A percentile compares a stretch with the other conserved stretches of the same genome.
Conservation (phyloP, 2,797 vertebrate genomes). For the Percopsis omiscomaycus region DNA sequence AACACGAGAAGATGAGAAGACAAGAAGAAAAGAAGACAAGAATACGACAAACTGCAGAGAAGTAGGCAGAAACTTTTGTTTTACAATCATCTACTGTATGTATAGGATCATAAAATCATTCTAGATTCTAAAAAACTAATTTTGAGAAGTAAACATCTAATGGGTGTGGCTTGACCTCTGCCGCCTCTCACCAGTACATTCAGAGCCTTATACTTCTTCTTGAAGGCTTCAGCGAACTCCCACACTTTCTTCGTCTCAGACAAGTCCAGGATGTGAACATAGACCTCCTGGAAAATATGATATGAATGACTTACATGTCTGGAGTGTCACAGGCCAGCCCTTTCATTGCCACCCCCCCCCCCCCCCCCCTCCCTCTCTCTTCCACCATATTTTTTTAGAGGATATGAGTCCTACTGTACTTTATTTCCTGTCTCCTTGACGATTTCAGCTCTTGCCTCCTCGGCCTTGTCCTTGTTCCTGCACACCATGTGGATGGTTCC, state of each 20-base stretch:
- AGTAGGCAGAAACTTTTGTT: no score
- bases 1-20: not conserved
- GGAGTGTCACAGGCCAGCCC: not conserved
- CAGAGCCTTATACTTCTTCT: conserved; percentile 79
- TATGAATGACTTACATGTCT: not conserved
- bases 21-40: not conserved
- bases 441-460: conserved; percentile 79
- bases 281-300: conserved; percentile 72
- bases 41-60: no score
- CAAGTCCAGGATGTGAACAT: conserved; percentile 80
- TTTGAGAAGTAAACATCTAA: not conserved
- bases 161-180: not conserved
- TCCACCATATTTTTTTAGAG: not conserved
- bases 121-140: not conserved
- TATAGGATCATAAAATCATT: no score
- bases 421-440: conserved; percentile 82
- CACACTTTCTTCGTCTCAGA: conserved; percentile 82
- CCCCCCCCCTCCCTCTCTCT: no score
- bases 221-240: conserved; percentile 81
- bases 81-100: no score
- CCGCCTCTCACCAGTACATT: conserved; percentile 76
- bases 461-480: conserved; percentile 82
- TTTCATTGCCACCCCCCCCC: no score
- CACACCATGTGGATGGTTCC: conserved; percentile 83
- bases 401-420: conserved; percentile 53